Conservation (phyloP, 2,888 invertebrate genomes). For the Poecilobothrus nobilitatus region DNA sequence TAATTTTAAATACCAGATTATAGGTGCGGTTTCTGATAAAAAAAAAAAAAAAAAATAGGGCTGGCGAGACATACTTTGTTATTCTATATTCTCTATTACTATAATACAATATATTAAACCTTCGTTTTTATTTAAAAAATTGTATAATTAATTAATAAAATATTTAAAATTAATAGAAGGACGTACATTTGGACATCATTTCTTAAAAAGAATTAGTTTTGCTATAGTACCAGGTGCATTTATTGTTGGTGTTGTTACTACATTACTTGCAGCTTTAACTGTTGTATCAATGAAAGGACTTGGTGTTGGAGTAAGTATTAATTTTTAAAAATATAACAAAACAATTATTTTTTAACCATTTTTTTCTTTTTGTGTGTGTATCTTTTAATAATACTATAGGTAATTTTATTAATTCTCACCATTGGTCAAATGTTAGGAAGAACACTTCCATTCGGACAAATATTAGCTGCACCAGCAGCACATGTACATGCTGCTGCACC, state of each 20-base stretch:
- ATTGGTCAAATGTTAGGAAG: conserved; percentile 49
- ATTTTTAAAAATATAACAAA: neutral
- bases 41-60: too few relatives aligned
- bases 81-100: too few relatives aligned
- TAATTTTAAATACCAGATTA: too few relatives aligned
- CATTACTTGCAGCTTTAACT: conserved; percentile 58
- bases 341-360: neutral
- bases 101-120: too few relatives aligned
- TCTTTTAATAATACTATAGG: conserved; percentile 24
- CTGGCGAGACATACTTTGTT: too few relatives aligned
- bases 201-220: conserved; percentile 60
- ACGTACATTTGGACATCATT: conserved; percentile 65
- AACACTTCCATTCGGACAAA: conserved; percentile 39
- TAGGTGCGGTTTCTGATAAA: too few relatives aligned
- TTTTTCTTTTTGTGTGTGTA: too few relatives aligned
- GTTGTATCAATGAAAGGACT: conserved; percentile 66
- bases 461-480: conserved; percentile 46
- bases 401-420: conserved; percentile 50
- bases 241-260: conserved; percentile 67
- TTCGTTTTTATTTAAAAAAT: too few relatives aligned
- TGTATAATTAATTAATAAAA: too few relatives aligned
- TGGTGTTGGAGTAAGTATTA: conserved; percentile 53
- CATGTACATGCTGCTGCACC: conserved; percentile 44
- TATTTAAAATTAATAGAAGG: conserved; percentile 47
- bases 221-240: conserved; percentile 66